Evolutionary conservation across 2,797 vertebrate species (phyloP).

Genomic region (Caiman crocodilus): DNA sequence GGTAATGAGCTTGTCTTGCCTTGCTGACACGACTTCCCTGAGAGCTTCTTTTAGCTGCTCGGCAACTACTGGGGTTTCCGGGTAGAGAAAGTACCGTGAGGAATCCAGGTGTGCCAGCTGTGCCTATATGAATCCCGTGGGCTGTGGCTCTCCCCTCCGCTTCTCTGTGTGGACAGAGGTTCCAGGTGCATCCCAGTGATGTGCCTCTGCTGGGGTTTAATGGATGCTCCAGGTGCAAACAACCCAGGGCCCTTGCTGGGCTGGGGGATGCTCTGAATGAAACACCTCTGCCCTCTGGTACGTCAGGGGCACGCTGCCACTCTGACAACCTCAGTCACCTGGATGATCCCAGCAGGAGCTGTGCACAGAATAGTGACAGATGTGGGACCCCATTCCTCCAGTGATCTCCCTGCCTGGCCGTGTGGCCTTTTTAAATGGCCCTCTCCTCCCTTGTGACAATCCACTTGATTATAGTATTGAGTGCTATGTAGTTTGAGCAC

Average conservation of each 20-base stretch:
- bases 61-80: neutral
- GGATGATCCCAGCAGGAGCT: neutral
- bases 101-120: neutral
- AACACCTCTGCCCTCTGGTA: neutral
- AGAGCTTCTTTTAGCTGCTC: neutral
- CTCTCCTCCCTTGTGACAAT: neutral
- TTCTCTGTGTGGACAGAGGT: neutral
- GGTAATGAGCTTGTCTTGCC: slow-evolving; percentile 76
- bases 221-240: no score
- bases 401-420: neutral
- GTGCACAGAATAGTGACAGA: neutral
- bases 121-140: no score
- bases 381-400: neutral
- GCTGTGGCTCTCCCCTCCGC: neutral
- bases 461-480: no score
- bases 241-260: neutral
- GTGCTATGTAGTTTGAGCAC: no score
- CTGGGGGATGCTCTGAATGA: neutral
- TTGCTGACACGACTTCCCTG: accelerated
- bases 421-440: neutral
- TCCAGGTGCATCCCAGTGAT: neutral
- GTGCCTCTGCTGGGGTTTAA: no score
- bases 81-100: neutral
- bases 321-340: neutral
- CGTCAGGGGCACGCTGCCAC: neutral